phyloP scores from a whole-genome alignment of 30 jellyfish, hydroid and myxozoan genomes.

The Sanderia malayensis region DNA sequence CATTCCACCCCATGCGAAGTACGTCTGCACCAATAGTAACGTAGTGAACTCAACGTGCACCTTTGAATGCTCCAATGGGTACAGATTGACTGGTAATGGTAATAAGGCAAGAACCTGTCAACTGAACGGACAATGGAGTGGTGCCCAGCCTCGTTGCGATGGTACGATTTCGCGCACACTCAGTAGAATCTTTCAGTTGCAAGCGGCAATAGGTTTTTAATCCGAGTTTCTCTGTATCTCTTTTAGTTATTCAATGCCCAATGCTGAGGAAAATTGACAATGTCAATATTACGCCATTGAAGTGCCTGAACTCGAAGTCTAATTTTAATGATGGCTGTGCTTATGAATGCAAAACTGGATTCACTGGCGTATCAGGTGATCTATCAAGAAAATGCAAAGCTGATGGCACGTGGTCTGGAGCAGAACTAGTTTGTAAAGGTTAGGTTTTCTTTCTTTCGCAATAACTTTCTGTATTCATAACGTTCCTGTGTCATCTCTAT shows the following conservation, averaged over 20 bases:
- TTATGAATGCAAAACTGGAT: constrained; percentile 82
- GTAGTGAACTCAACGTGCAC: constrained; percentile 28
- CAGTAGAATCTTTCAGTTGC: too few relatives aligned
- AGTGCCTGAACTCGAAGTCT: constrained; percentile 71
- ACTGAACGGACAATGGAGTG: constrained; percentile 89
- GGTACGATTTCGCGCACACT: too few relatives aligned
- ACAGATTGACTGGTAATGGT: constrained; percentile 83
- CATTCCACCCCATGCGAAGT: constrained; percentile 69
- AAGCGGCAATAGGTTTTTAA: too few relatives aligned
- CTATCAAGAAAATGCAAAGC: constrained; percentile 79
- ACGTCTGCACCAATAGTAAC: constrained; percentile 44
- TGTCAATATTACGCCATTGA: constrained; percentile 68
- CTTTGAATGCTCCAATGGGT: constrained; percentile 72
- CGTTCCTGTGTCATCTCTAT: too few relatives aligned
- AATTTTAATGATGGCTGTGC: constrained; percentile 88
- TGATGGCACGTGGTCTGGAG: constrained; percentile 99
- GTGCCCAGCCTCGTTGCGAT: constrained; percentile 75
- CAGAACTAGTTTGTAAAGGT: constrained; percentile 91
- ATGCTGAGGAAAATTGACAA: constrained; percentile 67
- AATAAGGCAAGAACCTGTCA: constrained; percentile 82
- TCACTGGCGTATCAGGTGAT: constrained; percentile 43
- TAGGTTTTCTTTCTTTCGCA: too few relatives aligned
- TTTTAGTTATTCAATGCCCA: constrained; percentile 87
- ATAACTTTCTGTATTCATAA: too few relatives aligned
- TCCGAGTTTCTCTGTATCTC: neutral